These are phyloP conservation scores for Eucera pruinosa DNA, from an alignment of 2,888 invertebrate species.

Conservation along the genomic window DNA sequence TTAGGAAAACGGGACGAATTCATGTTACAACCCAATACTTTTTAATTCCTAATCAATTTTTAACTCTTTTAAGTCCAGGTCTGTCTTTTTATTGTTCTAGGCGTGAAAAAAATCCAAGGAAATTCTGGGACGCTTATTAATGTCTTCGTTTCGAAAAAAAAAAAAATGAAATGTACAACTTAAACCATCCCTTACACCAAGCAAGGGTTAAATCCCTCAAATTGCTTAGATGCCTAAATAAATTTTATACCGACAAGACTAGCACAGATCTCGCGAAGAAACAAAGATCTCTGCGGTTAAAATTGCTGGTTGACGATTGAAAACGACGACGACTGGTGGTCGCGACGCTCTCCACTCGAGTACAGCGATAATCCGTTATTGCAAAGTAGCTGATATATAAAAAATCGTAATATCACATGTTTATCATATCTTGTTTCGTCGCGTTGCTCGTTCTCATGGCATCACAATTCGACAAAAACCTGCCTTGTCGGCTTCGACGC, in stretches of 20 bases:
- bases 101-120: no score
- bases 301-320: not conserved
- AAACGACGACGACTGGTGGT: slow-evolving; percentile 52
- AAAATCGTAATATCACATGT: slow-evolving; percentile 75
- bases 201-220: no score
- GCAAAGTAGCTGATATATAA: slow-evolving; percentile 74
- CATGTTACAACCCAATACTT: no score
- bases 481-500: slow-evolving; percentile 28
- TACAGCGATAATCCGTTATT: slow-evolving; percentile 66
- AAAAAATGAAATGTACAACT: no score
- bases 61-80: no score
- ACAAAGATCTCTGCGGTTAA: not conserved
- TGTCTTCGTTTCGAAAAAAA: no score
- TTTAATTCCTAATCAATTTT: no score
- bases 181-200: no score
- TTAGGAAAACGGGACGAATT: no score
- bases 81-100: no score
- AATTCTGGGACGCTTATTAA: no score
- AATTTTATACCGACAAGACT: not conserved
- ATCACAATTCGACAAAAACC: slow-evolving; percentile 36
- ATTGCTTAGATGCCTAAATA: no score
- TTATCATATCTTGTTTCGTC: slow-evolving; percentile 53
- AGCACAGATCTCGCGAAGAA: not conserved
- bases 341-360: slow-evolving; percentile 50
- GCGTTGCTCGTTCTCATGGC: not conserved